Evolutionary conservation across 2,113 vertebrate genomes (phyloP), one percentile per base, ranked within the genome.

Genomic region (Oncorhynchus masou): DNA sequence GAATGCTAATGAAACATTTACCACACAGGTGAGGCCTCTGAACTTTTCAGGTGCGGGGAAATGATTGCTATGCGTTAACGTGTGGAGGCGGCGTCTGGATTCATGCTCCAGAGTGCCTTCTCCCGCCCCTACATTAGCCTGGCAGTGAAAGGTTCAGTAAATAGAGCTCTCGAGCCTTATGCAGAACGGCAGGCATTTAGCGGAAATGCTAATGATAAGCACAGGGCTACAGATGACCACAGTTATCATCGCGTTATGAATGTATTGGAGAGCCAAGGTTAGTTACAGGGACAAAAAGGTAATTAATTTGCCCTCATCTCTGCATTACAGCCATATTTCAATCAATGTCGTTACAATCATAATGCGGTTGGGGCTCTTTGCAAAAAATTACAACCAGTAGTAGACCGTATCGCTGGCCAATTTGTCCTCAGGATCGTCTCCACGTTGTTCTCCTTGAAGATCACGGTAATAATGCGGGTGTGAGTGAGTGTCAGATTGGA

Each of bases 11-110:
- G 79, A 92, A 92, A 92, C 90, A 92, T 91, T 91, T 87, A 88
- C 84, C 71, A 86, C 86, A 87, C 76, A 78, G 88, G 84, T 69
- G 71, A 67, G 74, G 85, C 81, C 81, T 83, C 76, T 90, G 83
- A 83, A 91, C 90, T 92, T 90, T 93, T 93, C 91, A 92, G 87
- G 87, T 89, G 85, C 86, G 59, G 73, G 80, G 87, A 85, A 89
- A 91, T 89, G 81, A 83, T 74, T 45, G 72, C 31, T 79, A 91
- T 87, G 88, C 74, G 76, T 88, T 76, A 84, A 84, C 72, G 70
- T 62, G 67, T 64, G 70, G 69, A 77, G 75, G 72, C 70, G 76
- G 83, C 31, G 29, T 64, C 74, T 59, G 19, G 45, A 68, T 20
- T 68, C 29, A 68, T 45, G 9, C 34, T 48, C 19, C 25, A 27